phyloP scores from a whole-genome alignment of 2,113 vertebrate genomes.

The Acanthochromis polyacanthus region DNA sequence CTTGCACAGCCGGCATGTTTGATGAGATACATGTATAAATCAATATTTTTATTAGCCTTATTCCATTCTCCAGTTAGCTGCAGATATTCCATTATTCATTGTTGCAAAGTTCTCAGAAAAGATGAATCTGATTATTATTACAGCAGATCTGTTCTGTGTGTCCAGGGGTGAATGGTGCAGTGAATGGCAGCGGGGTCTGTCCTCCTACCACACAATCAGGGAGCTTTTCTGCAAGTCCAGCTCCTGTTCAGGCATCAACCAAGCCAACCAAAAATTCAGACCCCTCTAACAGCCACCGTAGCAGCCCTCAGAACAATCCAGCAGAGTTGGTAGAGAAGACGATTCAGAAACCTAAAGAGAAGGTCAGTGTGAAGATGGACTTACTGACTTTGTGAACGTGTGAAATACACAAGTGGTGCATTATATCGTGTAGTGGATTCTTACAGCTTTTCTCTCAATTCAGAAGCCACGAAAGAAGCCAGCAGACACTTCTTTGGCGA shows the following conservation, averaged over 20 bases:
- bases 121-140: constrained; percentile 45
- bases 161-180: constrained; percentile 92
- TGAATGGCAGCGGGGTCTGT: constrained; percentile 91
- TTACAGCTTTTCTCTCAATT: constrained; percentile 16
- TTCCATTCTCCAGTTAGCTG: constrained; percentile 58
- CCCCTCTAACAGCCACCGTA: constrained; percentile 84
- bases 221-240: constrained; percentile 84
- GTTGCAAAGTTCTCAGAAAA: constrained; percentile 47
- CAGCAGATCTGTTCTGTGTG: constrained; percentile 51
- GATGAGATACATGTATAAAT: constrained; percentile 79
- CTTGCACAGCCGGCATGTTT: constrained; percentile 62
- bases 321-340: constrained; percentile 86
- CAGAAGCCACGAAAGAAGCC: constrained; percentile 93
- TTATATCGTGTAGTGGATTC: constrained; percentile 13
- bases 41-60: constrained; percentile 72
- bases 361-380: constrained; percentile 82
- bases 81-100: constrained; percentile 69
- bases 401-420: not conserved
- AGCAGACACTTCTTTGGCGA: constrained; percentile 89
- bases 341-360: constrained; percentile 92
- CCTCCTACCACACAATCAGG: constrained; percentile 84
- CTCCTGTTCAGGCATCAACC: constrained; percentile 81
- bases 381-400: not conserved
- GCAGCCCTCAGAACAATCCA: constrained; percentile 86
- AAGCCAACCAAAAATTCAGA: constrained; percentile 86